phyloP scores from a whole-genome alignment of 1,140 invertebrate genomes.

The Drosophila nasuta region DNA sequence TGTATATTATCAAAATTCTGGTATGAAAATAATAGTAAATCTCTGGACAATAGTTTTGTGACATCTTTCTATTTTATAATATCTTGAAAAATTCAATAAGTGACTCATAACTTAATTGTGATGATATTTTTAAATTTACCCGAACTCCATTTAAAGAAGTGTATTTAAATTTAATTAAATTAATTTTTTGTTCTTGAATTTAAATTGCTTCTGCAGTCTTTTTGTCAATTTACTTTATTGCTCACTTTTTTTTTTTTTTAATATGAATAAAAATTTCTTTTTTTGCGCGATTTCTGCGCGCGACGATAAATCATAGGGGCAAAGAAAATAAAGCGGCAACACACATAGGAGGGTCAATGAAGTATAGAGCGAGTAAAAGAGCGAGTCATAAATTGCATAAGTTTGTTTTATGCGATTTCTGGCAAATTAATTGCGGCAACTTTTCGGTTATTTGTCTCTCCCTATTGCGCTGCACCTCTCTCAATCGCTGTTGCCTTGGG shows the following conservation, averaged over 20 bases:
- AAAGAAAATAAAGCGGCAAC: constrained; percentile 2
- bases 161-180: too few species aligned
- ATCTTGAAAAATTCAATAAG: too few species aligned
- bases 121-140: too few species aligned
- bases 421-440: constrained; percentile 73
- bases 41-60: too few species aligned
- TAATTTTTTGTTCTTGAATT: not conserved
- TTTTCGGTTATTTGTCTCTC: constrained; percentile 21
- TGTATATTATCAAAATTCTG: not conserved
- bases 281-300: not conserved
- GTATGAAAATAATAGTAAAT: not conserved
- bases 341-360: not conserved
- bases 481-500: not conserved
- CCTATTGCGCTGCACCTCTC: not conserved
- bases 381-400: constrained; percentile 64
- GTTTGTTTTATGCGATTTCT: constrained; percentile 62
- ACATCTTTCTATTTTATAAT: too few species aligned
- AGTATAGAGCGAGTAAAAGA: not conserved
- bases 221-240: not conserved
- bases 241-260: not conserved
- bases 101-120: too few species aligned
- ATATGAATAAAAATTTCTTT: not conserved
- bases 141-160: too few species aligned
- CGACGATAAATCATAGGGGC: constrained; percentile 7
- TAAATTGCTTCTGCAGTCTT: not conserved